Conservation (phyloP, 2,888 invertebrate genomes). For the Elaeidobius kamerunicus region DNA sequence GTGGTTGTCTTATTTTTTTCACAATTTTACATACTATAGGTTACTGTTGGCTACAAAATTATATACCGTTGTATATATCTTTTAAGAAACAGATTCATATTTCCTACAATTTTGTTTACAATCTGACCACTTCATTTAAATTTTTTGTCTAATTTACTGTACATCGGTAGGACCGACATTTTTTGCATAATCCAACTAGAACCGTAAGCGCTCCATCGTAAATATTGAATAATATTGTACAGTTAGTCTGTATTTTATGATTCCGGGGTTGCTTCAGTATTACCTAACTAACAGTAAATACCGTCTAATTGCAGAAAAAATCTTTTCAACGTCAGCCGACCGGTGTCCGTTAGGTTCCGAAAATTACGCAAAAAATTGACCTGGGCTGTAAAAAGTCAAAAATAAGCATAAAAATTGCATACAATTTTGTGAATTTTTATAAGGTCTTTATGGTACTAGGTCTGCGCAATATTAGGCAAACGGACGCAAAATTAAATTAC, state of each 20-base stretch:
- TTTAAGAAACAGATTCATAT: not conserved
- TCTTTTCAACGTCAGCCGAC: conserved; percentile 9
- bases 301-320: conserved; percentile 18
- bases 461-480: conserved; percentile 5
- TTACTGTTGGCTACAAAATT: too few species aligned
- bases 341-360: conserved; percentile 18
- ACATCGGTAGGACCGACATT: not conserved
- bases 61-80: too few species aligned
- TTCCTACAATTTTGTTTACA: too few species aligned
- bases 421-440: conserved; percentile 12
- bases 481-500: conserved; percentile 2
- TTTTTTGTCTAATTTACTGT: not conserved
- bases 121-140: not conserved
- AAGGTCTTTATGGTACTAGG: conserved; percentile 5
- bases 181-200: not conserved
- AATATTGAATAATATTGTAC: conserved; percentile 13
- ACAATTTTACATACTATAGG: too few species aligned
- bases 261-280: conserved; percentile 11
- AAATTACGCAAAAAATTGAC: conserved; percentile 20
- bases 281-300: conserved; percentile 14
- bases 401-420: conserved; percentile 22
- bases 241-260: conserved; percentile 9
- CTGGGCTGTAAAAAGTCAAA: conserved; percentile 8
- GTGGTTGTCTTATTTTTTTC: too few species aligned
- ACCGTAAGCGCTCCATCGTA: not conserved